Conservation (phyloP, 2,113 vertebrate genomes). For the Spheniscus mendiculus region DNA sequence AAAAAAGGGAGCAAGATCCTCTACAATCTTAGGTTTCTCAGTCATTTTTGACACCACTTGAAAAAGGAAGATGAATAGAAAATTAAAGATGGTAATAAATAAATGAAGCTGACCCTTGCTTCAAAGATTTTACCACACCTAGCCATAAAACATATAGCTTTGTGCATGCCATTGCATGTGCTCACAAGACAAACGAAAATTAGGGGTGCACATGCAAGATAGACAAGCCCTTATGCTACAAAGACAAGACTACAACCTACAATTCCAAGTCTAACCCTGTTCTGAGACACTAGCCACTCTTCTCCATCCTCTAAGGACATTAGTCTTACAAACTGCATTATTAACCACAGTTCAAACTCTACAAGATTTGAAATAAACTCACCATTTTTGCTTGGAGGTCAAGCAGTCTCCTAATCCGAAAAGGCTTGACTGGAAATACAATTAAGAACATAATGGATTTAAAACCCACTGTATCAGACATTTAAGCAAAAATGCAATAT, state of each 20-base stretch:
- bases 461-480: not conserved
- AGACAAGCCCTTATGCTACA: not conserved
- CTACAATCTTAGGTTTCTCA: not conserved
- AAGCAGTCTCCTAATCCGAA: conserved; percentile 87
- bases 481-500: not conserved
- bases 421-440: conserved; percentile 82
- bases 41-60: not conserved
- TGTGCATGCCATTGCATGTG: not conserved
- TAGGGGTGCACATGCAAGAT: not conserved
- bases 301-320: not conserved
- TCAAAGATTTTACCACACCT: not conserved
- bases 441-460: not conserved
- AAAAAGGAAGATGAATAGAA: not conserved
- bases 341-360: not conserved
- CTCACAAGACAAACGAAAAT: not conserved
- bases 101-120: not conserved
- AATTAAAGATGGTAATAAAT: not conserved
- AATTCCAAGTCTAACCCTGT: not conserved
- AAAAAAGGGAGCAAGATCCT: not conserved
- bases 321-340: not conserved
- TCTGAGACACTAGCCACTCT: not conserved
- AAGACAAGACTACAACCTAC: not conserved
- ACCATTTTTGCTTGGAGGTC: conserved; percentile 90
- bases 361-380: conserved; percentile 47
- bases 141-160: not conserved